phyloP scores from a whole-genome alignment of 2,888 invertebrate species.

The Microplitis manilae region DNA sequence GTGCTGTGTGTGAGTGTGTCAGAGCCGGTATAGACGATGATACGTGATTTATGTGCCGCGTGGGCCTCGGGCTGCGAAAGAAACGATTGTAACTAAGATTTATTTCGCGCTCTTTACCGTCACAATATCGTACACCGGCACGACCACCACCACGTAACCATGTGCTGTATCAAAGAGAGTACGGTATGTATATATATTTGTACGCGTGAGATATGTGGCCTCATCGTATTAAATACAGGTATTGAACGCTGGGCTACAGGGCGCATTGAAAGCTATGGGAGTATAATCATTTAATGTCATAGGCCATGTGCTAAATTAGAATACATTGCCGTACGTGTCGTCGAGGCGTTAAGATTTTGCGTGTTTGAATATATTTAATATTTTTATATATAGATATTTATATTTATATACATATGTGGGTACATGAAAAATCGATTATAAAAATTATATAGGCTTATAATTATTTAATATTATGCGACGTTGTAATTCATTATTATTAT shows the following conservation, averaged over 20 bases:
- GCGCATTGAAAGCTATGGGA: conserved; percentile 52
- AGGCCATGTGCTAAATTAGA: conserved; percentile 66
- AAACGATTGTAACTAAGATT: conserved; percentile 68
- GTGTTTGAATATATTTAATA: conserved; percentile 28
- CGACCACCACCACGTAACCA: conserved; percentile 47
- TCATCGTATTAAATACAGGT: conserved; percentile 37
- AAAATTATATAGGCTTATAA: conserved; percentile 13
- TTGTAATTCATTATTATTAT: background rate
- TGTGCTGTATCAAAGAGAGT: background rate
- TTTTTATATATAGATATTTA: background rate
- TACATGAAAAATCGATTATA: conserved; percentile 21
- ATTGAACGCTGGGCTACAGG: conserved; percentile 35
- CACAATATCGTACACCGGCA: conserved; percentile 62
- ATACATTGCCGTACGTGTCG: conserved; percentile 60
- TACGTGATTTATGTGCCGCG: conserved; percentile 65
- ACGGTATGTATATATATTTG: conserved; percentile 11
- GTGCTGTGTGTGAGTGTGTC: conserved; percentile 12
- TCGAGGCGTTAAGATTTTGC: conserved; percentile 34
- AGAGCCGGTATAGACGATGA: conserved; percentile 52
- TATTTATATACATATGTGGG: too few species aligned
- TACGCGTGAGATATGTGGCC: conserved; percentile 42
- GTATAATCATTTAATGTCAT: conserved; percentile 67
- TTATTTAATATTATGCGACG: background rate
- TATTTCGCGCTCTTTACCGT: conserved; percentile 68
- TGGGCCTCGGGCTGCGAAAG: conserved; percentile 64